Percentiles rank a stretch among this genome's conserved stretches.
phyloP scores from a whole-genome alignment of 2,797 vertebrate species.

The Centroberyx gerrardi region DNA sequence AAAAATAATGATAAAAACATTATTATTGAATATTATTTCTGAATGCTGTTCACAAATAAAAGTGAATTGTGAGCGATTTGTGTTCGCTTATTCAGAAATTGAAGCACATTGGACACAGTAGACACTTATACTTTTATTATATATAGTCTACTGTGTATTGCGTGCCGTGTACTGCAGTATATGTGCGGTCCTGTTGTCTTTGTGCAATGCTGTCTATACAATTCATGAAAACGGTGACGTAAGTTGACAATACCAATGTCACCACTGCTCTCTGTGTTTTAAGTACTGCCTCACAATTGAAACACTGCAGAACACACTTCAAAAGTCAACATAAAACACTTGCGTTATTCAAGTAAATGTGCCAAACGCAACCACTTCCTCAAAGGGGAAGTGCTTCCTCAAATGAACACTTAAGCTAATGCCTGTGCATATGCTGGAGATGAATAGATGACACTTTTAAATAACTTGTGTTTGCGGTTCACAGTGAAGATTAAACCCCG shows the following conservation, averaged over 20 bases:
- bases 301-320: no score
- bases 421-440: slow-evolving; percentile 55
- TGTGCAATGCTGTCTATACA: no score
- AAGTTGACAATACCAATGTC: no score
- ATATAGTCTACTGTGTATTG: not conserved
- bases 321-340: slow-evolving; percentile 13
- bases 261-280: no score
- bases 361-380: slow-evolving; percentile 2
- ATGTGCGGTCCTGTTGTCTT: no score
- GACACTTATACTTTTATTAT: not conserved
- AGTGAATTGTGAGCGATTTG: not conserved
- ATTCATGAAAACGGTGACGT: no score
- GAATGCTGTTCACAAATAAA: slow-evolving; percentile 15
- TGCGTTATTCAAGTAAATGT: not conserved
- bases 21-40: slow-evolving; percentile 3
- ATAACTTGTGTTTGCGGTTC: slow-evolving; percentile 66
- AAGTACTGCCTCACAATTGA: no score
- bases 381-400: slow-evolving; percentile 19
- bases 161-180: no score
- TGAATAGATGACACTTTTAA: slow-evolving; percentile 57
- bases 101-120: not conserved
- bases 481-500: slow-evolving; percentile 63
- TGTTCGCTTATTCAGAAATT: not conserved
- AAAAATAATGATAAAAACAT: slow-evolving; percentile 30
- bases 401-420: slow-evolving; percentile 54